Conservation (phyloP, 2,888 invertebrate genomes). For the Nudaria mundana region DNA sequence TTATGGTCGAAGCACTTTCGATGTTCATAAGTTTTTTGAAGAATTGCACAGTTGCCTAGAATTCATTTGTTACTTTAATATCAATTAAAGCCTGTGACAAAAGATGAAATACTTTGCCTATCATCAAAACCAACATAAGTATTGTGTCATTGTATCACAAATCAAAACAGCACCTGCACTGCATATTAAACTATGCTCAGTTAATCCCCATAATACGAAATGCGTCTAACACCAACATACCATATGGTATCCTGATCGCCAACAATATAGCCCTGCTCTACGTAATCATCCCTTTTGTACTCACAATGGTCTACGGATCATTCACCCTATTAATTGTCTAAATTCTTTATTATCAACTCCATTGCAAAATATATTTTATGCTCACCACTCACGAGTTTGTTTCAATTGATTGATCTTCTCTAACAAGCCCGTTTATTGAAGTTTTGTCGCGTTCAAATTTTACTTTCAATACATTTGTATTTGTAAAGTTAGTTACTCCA, state of each 20-base stretch:
- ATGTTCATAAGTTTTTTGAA: too few species aligned
- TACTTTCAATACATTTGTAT: conserved; percentile 47
- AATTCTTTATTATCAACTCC: conserved; percentile 37
- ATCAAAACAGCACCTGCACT: conserved; percentile 55
- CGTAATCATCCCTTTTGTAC: conserved; percentile 67
- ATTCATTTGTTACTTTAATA: too few species aligned
- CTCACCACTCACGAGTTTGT: background rate
- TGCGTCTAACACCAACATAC: conserved; percentile 59
- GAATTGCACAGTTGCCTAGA: too few species aligned
- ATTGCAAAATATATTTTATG: conserved; percentile 37
- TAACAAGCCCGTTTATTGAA: conserved; percentile 58
- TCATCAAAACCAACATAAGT: conserved; percentile 15
- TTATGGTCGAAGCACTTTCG: too few species aligned
- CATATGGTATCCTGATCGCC: conserved; percentile 67
- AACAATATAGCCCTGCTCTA: conserved; percentile 57
- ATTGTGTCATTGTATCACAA: conserved; percentile 37
- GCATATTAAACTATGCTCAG: conserved; percentile 69
- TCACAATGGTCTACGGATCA: conserved; percentile 69
- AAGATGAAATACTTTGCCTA: conserved; percentile 8
- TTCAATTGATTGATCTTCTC: conserved; percentile 26
- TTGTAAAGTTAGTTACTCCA: conserved; percentile 9
- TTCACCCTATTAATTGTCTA: conserved; percentile 73
- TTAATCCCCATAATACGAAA: conserved; percentile 52
- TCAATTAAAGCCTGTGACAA: background rate
- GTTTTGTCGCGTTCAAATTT: conserved; percentile 56